phyloP scores from a whole-genome alignment of 2,113 vertebrate species.

The Chloroceryle aenea region DNA sequence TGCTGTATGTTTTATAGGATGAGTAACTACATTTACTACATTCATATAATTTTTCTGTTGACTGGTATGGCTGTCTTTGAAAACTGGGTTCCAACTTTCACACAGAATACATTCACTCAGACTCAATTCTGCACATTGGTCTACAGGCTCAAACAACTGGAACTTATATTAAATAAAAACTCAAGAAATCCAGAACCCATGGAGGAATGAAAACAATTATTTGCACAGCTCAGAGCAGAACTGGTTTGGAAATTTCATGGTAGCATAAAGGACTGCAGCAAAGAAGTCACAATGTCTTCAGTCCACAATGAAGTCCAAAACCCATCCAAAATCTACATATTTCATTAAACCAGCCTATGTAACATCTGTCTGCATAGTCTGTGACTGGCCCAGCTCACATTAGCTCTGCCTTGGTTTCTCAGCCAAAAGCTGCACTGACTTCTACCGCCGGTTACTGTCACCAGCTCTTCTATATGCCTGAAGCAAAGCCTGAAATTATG shows the following conservation, averaged over 20 bases:
- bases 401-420: neutral
- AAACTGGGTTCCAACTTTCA: neutral
- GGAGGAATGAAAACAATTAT: neutral
- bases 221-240: neutral
- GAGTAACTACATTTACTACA: neutral
- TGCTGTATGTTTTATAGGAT: neutral
- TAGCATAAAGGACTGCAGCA: neutral
- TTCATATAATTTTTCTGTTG: neutral
- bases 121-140: neutral
- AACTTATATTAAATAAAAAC: neutral
- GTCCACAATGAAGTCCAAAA: neutral
- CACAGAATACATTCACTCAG: neutral
- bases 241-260: neutral
- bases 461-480: neutral
- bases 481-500: neutral
- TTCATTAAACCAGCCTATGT: neutral
- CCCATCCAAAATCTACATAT: rapidly evolving
- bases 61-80: neutral
- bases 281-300: neutral
- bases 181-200: neutral
- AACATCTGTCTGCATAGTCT: rapidly evolving
- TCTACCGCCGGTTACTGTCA: neutral
- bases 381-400: no score
- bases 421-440: neutral
- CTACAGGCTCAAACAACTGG: neutral